Percentiles rank a stretch among this genome's conserved stretches.
phyloP scores from a whole-genome alignment of 2,113 vertebrate species.

The Ptilonorhynchus violaceus region DNA sequence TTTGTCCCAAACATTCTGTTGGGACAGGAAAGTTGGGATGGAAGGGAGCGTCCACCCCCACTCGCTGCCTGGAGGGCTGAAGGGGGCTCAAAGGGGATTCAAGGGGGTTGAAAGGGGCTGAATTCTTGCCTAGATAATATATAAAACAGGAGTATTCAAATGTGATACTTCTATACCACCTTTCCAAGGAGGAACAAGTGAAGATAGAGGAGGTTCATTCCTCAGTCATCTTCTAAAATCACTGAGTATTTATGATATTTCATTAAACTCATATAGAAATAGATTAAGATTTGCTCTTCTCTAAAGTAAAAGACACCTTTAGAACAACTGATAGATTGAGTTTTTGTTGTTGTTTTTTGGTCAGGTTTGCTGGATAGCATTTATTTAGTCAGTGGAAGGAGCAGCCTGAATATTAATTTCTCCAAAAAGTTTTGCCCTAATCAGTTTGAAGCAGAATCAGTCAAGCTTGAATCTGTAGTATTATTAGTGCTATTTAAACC shows the following conservation, averaged over 20 bases:
- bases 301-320: neutral
- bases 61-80: neutral
- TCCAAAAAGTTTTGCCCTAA: neutral
- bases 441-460: neutral
- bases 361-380: neutral
- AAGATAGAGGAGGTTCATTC: neutral
- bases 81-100: neutral
- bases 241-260: neutral
- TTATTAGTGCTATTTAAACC: neutral
- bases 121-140: neutral
- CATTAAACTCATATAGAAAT: neutral
- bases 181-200: neutral
- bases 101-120: neutral
- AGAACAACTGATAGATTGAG: neutral
- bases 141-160: neutral
- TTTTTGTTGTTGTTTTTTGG: neutral
- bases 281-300: neutral
- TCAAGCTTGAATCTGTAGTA: neutral
- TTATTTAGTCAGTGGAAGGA: neutral
- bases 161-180: neutral
- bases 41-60: neutral
- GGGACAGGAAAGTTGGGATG: neutral
- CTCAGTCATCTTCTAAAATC: neutral
- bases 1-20: neutral
- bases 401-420: neutral